Conservation (phyloP, 1,140 invertebrate genomes). For the Macrobrachium rosenbergii region DNA sequence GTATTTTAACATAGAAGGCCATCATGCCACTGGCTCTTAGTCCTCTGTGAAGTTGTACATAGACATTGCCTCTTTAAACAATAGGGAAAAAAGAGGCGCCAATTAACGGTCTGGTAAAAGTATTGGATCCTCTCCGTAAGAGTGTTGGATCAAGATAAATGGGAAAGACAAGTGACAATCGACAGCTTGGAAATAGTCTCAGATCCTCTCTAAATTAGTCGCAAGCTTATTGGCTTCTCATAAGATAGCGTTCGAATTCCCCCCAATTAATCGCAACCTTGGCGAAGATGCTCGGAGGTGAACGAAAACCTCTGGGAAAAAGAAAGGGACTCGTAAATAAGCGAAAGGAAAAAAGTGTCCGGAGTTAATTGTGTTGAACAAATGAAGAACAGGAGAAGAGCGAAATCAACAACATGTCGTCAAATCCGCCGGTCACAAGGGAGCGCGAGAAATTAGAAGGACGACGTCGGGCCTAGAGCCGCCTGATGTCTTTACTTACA, state of each 20-base stretch:
- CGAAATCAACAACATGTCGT: conserved; percentile 46
- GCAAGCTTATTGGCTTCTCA: conserved; percentile 63
- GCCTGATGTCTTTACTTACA: no score
- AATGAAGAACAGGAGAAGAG: conserved; percentile 60
- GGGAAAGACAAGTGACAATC: conserved; percentile 64
- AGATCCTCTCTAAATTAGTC: conserved; percentile 65
- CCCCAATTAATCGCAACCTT: conserved; percentile 45
- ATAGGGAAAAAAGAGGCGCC: conserved; percentile 53
- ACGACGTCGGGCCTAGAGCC: neutral
- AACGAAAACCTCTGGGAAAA: conserved; percentile 43
- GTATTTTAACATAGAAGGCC: neutral
- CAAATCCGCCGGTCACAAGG: conserved; percentile 19
- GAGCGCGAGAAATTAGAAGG: neutral
- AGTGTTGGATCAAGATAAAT: conserved; percentile 65
- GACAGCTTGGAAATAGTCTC: conserved; percentile 65
- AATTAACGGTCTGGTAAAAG: conserved; percentile 64
- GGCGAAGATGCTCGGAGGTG: conserved; percentile 13
- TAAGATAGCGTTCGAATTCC: conserved; percentile 54
- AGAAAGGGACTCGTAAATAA: conserved; percentile 46
- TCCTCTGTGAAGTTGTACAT: neutral
- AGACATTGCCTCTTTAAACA: conserved; percentile 48
- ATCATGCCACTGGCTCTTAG: neutral
- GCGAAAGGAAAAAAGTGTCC: conserved; percentile 40
- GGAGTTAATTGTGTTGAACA: conserved; percentile 59
- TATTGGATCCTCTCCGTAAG: conserved; percentile 64